Conservation (phyloP, 2,797 vertebrate species). For the Enteromius mattozi region DNA sequence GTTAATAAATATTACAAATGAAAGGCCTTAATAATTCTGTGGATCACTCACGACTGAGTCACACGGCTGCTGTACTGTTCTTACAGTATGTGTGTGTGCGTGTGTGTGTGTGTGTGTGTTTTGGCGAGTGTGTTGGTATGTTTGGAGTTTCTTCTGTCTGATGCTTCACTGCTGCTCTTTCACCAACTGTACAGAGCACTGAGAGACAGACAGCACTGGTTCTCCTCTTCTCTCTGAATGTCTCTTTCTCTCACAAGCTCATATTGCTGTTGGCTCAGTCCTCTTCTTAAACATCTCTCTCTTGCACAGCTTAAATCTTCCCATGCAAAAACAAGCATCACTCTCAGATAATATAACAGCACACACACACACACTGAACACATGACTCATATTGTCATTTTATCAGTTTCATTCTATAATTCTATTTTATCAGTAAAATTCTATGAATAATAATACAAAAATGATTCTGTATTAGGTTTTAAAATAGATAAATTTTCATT, state of each 20-base stretch:
- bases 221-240: conserved; percentile 36
- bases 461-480: background rate
- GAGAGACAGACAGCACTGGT: conserved; percentile 58
- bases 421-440: too few species aligned
- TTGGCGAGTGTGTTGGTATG: conserved; percentile 36
- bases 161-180: conserved; percentile 72
- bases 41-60: background rate
- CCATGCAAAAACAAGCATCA: conserved; percentile 43
- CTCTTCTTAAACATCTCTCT: conserved; percentile 48
- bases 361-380: background rate
- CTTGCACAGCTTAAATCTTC: conserved; percentile 55
- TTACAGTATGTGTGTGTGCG: conserved; percentile 14
- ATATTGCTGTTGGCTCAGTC: conserved; percentile 60
- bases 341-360: background rate
- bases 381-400: background rate
- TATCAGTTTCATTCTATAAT: background rate
- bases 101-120: conserved; percentile 22
- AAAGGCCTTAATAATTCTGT: background rate
- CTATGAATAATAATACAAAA: background rate
- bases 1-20: conserved; percentile 12
- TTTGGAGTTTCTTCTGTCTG: conserved; percentile 56
- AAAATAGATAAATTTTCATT: background rate
- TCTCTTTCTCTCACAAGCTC: conserved; percentile 41
- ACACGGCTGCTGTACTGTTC: background rate
- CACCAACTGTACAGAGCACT: conserved; percentile 63